phyloP scores from a whole-genome alignment of 2,888 invertebrate species.

The Tetragonula carbonaria region DNA sequence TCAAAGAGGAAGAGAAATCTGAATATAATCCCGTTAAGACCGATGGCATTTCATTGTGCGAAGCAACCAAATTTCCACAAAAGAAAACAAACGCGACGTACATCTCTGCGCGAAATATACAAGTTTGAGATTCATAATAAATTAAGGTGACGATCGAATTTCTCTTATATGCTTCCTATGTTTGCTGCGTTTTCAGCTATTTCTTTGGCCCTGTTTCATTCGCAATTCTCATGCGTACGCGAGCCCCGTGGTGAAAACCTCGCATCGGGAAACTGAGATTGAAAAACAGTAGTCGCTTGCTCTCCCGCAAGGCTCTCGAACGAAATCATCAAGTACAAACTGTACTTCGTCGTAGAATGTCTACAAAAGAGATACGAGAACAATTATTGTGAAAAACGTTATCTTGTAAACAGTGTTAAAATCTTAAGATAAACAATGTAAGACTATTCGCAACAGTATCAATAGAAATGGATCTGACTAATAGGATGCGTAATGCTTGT shows the following conservation, averaged over 20 bases:
- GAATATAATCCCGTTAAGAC: background rate
- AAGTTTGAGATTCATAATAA: background rate
- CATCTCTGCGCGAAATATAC: background rate
- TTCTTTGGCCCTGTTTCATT: conserved; percentile 7
- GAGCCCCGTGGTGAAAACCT: background rate
- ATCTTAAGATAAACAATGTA: conserved; percentile 58
- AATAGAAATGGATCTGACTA: conserved; percentile 50
- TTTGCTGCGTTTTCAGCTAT: background rate
- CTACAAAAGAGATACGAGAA: conserved; percentile 39
- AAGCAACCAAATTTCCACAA: conserved; percentile 9
- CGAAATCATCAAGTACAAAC: conserved; percentile 25
- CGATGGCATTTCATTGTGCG: conserved; percentile 14
- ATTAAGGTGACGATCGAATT: background rate
- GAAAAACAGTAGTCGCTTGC: conserved; percentile 5
- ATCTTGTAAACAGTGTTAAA: conserved; percentile 52
- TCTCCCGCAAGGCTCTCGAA: conserved; percentile 15
- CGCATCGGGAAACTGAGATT: conserved; percentile 5
- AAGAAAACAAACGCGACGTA: background rate
- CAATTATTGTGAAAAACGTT: conserved; percentile 41
- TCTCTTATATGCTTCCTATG: background rate
- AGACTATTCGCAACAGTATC: conserved; percentile 53
- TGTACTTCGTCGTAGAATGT: conserved; percentile 16
- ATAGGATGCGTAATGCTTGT: conserved; percentile 31
- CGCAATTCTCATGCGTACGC: background rate
- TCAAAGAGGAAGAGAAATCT: conserved; percentile 4